Evolutionary conservation across 2,888 invertebrate genomes (phyloP).

Genomic region (Cerastoderma edule): DNA sequence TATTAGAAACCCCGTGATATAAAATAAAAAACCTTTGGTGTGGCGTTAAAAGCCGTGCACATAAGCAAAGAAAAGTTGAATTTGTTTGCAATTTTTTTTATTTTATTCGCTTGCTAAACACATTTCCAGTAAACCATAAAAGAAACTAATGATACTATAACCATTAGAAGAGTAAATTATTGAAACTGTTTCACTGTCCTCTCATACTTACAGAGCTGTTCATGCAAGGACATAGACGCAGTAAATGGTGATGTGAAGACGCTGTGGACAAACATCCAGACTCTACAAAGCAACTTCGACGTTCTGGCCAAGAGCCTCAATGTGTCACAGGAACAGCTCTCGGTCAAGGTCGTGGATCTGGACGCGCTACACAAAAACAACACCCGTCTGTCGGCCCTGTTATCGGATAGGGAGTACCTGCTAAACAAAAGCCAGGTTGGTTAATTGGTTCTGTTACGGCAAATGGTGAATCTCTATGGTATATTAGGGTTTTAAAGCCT

Average conservation of each 20-base stretch:
- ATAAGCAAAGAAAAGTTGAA: no score
- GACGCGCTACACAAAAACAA: conserved; percentile 33
- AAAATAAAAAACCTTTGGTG: no score
- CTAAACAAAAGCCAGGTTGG: conserved; percentile 63
- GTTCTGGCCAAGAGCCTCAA: conserved; percentile 52
- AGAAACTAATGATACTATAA: no score
- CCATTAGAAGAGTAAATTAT: conserved; percentile 13
- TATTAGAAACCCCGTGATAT: no score
- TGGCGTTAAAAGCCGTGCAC: no score
- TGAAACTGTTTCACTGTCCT: background rate
- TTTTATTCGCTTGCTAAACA: no score
- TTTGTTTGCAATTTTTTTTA: no score
- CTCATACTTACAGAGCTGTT: conserved; percentile 44
- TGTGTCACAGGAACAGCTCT: conserved; percentile 49
- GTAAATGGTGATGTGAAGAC: conserved; percentile 51
- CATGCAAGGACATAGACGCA: conserved; percentile 56
- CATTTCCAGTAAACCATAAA: no score
- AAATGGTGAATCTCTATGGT: no score
- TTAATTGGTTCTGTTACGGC: no score
- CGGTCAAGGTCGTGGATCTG: conserved; percentile 37
- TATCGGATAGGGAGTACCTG: conserved; percentile 55
- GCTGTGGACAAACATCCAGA: conserved; percentile 40
- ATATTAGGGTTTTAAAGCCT: no score
- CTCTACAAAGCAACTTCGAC: conserved; percentile 54
- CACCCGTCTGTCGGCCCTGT: conserved; percentile 44